These are phyloP conservation scores for Drosophila parvula DNA, from an alignment of 1,140 invertebrate genomes.

Conservation along the genomic window DNA sequence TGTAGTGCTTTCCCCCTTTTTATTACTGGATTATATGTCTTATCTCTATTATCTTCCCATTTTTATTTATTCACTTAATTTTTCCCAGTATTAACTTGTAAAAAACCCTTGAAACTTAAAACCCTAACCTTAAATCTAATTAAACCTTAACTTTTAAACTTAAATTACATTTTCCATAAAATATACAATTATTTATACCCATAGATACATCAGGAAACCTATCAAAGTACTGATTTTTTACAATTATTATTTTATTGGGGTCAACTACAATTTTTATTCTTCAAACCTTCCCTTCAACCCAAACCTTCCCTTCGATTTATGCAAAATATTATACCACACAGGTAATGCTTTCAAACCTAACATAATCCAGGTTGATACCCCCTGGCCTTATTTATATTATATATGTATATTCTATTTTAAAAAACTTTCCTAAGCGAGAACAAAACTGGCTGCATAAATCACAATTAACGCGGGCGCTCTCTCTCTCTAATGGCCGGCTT, in stretches of 20 bases:
- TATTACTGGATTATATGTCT: neutral
- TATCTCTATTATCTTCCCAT: neutral
- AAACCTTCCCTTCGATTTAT: neutral
- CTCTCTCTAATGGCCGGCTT: slow-evolving; percentile 50
- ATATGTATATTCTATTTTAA: slow-evolving; percentile 23
- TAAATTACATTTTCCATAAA: too few species aligned
- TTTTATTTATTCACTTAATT: neutral
- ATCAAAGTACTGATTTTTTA: too few species aligned
- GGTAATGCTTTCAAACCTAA: neutral
- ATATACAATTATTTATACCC: neutral
- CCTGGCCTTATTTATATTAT: neutral
- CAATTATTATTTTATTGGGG: neutral
- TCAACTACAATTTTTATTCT: neutral
- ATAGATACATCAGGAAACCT: neutral
- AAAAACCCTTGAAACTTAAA: neutral
- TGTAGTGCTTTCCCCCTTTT: fast-evolving
- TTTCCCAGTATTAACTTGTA: neutral
- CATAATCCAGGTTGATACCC: neutral
- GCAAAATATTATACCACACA: neutral
- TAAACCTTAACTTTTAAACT: neutral
- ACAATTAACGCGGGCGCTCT: slow-evolving; percentile 52
- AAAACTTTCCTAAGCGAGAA: slow-evolving; percentile 12
- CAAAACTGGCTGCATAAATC: slow-evolving; percentile 52
- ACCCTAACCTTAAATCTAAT: neutral
- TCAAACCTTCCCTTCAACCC: too few species aligned